Base-by-base conservation (phyloP, 2,888 invertebrate genomes). In the Anodontia alba region DNA sequence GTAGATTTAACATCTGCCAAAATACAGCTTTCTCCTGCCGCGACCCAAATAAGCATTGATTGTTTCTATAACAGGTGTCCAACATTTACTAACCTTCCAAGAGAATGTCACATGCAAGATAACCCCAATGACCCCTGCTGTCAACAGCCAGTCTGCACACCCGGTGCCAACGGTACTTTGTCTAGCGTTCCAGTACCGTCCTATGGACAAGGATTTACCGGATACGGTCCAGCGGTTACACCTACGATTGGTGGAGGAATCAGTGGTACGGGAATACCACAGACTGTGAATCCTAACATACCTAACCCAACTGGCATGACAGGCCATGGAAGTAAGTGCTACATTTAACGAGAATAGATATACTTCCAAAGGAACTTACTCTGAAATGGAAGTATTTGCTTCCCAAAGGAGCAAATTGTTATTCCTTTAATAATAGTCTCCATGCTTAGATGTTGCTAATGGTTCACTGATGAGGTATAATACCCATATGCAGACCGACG, bases 111-210 rank as follows among this genome's bases (percentile, higher is more conserved):
- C 1, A 80, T 90, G 80, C 74, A 78, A 23, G 88, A 88, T 43
- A 88, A 88, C 36, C 88, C 89, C 15, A 87, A 83, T 54, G 90
- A 90, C 66, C 87, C 86, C 29, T 90, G 90, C 80, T 90, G 90
- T 49, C 51, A 84, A 73, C 79, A 83, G 33, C 89, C 90, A 51
- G 77, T 78, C 23, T 90, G 90, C 57, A 78, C 71, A 5, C 81
- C 81, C 7, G 76, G 79, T 0, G 71, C 73, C 38, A 71, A 51
- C 26, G 87, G 83, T n/a, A 81, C 83, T 12, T 62, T 81, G 15
- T 51, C 75, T 20, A 80, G 78, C 29, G 84, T 89, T 5, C 87
- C 87, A 0, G 80, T 90, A 1, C 90, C 90, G 8, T 83, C 86
- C n/a, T 90, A 90, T 62, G 90, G 90, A 26, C 88, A 87, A 46